Percentiles rank a stretch among this genome's conserved stretches.
Evolutionary conservation across 2,797 vertebrate species (phyloP).

Genomic region (Pseudochirops corinnae): DNA sequence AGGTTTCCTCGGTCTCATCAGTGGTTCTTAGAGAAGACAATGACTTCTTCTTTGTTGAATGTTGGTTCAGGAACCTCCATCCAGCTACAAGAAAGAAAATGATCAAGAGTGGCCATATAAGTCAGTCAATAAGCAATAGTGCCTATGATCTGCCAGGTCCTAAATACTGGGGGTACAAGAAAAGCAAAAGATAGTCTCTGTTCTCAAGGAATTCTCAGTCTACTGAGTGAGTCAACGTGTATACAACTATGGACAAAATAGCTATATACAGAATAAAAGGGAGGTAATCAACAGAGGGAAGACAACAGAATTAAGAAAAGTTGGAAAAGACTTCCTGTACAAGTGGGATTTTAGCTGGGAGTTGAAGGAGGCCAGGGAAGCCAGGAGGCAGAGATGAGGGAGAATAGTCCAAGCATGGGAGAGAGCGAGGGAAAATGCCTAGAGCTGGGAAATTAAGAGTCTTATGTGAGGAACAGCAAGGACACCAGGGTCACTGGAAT

Average conservation of each 20-base stretch:
- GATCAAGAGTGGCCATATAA: neutral
- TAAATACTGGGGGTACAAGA: neutral
- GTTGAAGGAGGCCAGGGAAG: neutral
- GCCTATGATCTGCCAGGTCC: neutral
- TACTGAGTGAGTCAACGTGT: neutral
- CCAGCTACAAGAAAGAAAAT: slow-evolving; percentile 26
- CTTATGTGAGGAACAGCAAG: neutral
- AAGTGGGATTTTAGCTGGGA: neutral
- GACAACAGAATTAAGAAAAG: neutral
- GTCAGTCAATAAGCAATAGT: neutral
- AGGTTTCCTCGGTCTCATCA: slow-evolving; percentile 69
- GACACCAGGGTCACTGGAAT: neutral
- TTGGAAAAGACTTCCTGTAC: neutral
- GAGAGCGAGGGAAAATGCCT: neutral
- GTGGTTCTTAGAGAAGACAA: slow-evolving; percentile 35
- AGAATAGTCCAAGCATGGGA: neutral
- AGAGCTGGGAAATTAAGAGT: neutral
- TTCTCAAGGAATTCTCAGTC: neutral
- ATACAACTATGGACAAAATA: neutral
- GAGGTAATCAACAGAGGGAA: neutral
- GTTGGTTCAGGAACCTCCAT: slow-evolving; percentile 62
- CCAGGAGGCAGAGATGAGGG: neutral
- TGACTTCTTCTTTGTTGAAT: slow-evolving; percentile 69
- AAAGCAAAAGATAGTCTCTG: neutral
- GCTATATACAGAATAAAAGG: neutral